Evolutionary conservation across 2,888 invertebrate genomes (phyloP).

Genomic region (Lumbricus terrestris): DNA sequence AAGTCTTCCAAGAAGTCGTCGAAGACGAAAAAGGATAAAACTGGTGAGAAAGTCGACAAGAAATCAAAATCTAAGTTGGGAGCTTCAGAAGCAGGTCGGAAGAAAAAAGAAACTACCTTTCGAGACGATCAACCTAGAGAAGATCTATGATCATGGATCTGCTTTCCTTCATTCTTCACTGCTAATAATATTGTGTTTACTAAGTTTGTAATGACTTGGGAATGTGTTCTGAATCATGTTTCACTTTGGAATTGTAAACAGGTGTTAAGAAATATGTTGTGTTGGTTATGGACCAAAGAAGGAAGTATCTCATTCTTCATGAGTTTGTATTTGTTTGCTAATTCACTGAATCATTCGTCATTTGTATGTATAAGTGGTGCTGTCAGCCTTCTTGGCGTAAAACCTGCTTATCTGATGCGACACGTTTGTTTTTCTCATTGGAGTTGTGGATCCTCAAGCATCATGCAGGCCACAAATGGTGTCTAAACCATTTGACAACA

Average conservation of each 20-base stretch:
- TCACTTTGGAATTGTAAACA: neutral
- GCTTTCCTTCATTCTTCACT: neutral
- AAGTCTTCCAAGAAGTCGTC: neutral
- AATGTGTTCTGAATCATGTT: neutral
- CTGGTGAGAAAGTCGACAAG: neutral
- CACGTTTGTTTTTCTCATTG: neutral
- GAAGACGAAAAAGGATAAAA: neutral
- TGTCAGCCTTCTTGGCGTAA: neutral
- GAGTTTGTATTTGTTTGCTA: neutral
- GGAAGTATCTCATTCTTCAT: neutral
- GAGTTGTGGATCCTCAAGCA: neutral
- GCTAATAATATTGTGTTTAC: too few species aligned
- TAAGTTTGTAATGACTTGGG: neutral
- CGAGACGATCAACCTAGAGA: neutral
- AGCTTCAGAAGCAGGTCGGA: neutral
- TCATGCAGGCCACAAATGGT: neutral
- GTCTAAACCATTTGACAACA: neutral
- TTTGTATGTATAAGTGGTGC: neutral
- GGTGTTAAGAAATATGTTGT: neutral
- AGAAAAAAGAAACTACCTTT: neutral
- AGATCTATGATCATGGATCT: neutral
- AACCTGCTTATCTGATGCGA: neutral
- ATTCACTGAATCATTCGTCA: neutral
- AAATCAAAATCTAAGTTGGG: neutral
- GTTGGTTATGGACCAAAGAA: neutral